A percentile compares a stretch with the other conserved stretches of the same genome.
Conservation (phyloP, 2,888 invertebrate genomes). For the Stenurella melanura region DNA sequence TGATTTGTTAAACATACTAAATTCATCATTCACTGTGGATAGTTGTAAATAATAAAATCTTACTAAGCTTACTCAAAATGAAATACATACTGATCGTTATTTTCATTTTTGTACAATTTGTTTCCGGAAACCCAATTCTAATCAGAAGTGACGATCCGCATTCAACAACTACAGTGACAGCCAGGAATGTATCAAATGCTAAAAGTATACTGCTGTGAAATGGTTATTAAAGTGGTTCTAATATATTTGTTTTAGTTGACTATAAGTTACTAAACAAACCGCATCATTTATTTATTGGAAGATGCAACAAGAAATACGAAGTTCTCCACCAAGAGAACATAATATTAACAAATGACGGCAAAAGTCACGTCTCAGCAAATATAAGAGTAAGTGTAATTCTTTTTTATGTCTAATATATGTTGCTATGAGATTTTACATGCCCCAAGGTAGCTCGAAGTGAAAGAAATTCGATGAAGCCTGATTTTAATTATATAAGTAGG, state of each 20-base stretch:
- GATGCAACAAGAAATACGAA: constrained; percentile 64
- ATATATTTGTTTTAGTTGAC: constrained; percentile 63
- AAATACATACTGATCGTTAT: not conserved
- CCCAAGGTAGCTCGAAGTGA: no score
- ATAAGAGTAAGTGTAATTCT: constrained; percentile 63
- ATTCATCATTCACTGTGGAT: constrained; percentile 23
- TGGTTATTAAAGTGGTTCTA: not conserved
- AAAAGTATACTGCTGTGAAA: constrained; percentile 45
- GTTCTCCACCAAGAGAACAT: constrained; percentile 71
- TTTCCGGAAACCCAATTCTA: constrained; percentile 29
- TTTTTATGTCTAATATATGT: no score
- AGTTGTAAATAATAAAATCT: not conserved
- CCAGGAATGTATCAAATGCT: constrained; percentile 49
- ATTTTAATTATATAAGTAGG: no score
- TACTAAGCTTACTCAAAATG: not conserved
- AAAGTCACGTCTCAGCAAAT: constrained; percentile 69
- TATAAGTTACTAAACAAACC: constrained; percentile 66
- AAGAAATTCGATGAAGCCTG: no score
- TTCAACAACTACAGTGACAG: constrained; percentile 46
- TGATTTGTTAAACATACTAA: not conserved
- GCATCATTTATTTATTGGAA: constrained; percentile 70
- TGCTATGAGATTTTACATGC: no score
- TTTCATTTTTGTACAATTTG: not conserved
- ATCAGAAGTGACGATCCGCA: constrained; percentile 45
- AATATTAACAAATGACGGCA: constrained; percentile 71